These are phyloP conservation scores for Branchellion lobata DNA, from an alignment of 2,888 invertebrate genomes.

Conservation along the genomic window DNA sequence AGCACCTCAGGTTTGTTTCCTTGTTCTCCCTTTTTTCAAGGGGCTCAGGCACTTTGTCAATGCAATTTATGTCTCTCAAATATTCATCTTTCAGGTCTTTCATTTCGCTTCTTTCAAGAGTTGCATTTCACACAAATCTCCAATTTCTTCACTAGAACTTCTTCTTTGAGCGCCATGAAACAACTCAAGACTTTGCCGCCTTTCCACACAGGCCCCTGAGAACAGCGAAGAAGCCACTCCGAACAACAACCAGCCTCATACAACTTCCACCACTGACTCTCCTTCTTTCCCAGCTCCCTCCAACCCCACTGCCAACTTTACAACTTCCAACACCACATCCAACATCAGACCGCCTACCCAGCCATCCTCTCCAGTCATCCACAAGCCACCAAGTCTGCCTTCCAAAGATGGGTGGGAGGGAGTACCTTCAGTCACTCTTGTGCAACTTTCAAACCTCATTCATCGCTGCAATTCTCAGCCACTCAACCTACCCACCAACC, in stretches of 20 bases:
- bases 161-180: neutral
- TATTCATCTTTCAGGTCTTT: too few species aligned
- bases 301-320: neutral
- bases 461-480: too few species aligned
- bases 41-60: too few species aligned
- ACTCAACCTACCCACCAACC: neutral
- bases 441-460: neutral
- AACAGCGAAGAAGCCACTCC: neutral
- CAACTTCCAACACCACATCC: neutral
- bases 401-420: neutral
- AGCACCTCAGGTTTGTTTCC: too few species aligned
- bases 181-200: too few species aligned
- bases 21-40: too few species aligned
- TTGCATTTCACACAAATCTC: too few species aligned
- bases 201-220: neutral
- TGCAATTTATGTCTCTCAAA: too few species aligned
- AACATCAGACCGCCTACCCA: slow-evolving; percentile 44
- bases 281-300: neutral
- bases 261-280: neutral
- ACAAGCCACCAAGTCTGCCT: neutral
- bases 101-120: too few species aligned
- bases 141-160: neutral
- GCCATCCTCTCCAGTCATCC: slow-evolving; percentile 48
- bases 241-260: neutral
- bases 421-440: too few species aligned